These are phyloP conservation scores for Solenopsis fugax DNA, from an alignment of 1,140 invertebrate species.

Conservation along the genomic window DNA sequence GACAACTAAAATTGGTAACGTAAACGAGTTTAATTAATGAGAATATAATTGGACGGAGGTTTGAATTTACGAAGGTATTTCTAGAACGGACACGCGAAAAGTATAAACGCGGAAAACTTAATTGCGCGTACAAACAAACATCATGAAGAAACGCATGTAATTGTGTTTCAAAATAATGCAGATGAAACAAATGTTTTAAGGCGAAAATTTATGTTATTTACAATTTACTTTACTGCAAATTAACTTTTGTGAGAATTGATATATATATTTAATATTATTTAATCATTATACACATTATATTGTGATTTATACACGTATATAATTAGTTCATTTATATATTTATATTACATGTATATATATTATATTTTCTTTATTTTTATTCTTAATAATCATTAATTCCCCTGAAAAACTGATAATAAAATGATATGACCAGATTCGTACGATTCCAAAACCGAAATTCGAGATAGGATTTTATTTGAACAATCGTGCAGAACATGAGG, in stretches of 20 bases:
- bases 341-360: too few relatives aligned
- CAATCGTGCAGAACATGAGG: background rate
- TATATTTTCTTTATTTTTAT: background rate
- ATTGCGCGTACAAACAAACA: slow-evolving; percentile 21
- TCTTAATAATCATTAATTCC: background rate
- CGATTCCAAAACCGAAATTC: background rate
- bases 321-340: too few relatives aligned
- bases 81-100: background rate
- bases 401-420: background rate
- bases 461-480: background rate
- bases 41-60: slow-evolving; percentile 35
- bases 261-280: background rate
- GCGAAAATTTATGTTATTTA: background rate
- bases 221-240: background rate
- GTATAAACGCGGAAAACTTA: slow-evolving; percentile 21
- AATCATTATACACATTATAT: background rate
- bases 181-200: background rate
- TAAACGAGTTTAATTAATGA: slow-evolving; percentile 57
- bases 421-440: background rate
- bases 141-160: slow-evolving; percentile 18
- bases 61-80: slow-evolving; percentile 37
- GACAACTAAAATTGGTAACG: slow-evolving; percentile 1
- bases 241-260: background rate
- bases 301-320: too few relatives aligned
- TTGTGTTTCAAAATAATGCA: slow-evolving; percentile 27